These are phyloP conservation scores for Autographa pulchrina DNA, from an alignment of 2,888 invertebrate species.

Conservation along the genomic window DNA sequence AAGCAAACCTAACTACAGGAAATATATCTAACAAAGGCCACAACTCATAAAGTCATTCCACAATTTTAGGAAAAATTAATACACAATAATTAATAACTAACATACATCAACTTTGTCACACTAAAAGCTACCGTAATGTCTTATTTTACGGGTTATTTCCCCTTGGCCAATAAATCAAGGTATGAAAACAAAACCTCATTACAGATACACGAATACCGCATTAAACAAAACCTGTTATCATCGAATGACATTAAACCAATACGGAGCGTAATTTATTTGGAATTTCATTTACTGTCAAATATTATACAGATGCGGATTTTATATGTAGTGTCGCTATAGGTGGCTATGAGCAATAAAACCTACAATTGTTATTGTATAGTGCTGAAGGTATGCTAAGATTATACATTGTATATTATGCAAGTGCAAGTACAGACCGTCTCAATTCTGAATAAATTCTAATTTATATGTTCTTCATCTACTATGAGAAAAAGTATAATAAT, in stretches of 20 bases:
- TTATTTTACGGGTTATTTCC: constrained; percentile 6
- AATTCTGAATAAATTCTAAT: too few relatives aligned
- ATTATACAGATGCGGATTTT: neutral
- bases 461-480: too few relatives aligned
- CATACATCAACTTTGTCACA: too few relatives aligned
- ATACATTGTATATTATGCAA: too few relatives aligned
- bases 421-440: too few relatives aligned
- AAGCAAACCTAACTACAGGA: neutral
- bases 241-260: constrained; percentile 33
- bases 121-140: neutral
- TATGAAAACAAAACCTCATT: constrained; percentile 19
- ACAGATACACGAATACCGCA: constrained; percentile 11
- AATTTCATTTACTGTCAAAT: constrained; percentile 19
- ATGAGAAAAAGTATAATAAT: too few relatives aligned
- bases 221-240: constrained; percentile 27
- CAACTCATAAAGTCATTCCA: constrained; percentile 2
- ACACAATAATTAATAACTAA: neutral
- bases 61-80: constrained; percentile 4
- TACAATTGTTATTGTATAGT: too few relatives aligned
- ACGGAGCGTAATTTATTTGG: constrained; percentile 31
- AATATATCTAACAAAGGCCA: neutral
- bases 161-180: constrained; percentile 2
- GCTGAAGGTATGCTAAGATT: too few relatives aligned
- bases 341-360: neutral
- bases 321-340: neutral